Base-by-base conservation (phyloP, 1,140 invertebrate species). In the Pristionchus pacificus region DNA sequence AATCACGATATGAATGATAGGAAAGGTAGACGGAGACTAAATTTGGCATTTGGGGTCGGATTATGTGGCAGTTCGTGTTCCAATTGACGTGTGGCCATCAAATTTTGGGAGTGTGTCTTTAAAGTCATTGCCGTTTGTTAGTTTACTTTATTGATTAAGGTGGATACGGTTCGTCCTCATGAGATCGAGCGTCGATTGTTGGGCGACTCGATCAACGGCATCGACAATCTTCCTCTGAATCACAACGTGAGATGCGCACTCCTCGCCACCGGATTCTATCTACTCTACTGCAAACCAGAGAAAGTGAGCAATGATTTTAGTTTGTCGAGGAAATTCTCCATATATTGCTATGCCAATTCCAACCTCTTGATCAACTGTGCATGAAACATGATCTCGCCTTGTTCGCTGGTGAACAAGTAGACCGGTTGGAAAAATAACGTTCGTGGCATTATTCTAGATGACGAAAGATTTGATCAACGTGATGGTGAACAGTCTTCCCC, bases 191-290 rank as follows among this genome's bases (percentile, higher is more conserved):
- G 68, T n/a, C 38, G 68, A 6, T 31, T 82, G n/a, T 68, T 82
- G 25, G 82, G 78, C 1, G 59, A 64, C 1, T 29, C 80, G 28
- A 55, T 59, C 2, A 57, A 66, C 2, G 72, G 75, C 2, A 70
- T 83, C 15, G 74, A 72, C n/a, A 69, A 68, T 33, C 67, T 83
- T 79, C 77, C 82, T 78, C 14, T 87, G 82, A 83, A 74, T 67
- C 83, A 83, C 71, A 84, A 83, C 73, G 77, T 84, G 58, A 70
- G 80, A 19, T 77, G 73, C 28, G 67, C 82, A 3, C 74, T 80
- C 1, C 65, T 82, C 1, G 67, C 78, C 14, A 65, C 81, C 14
- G 75, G 80, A 19, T 76, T 80, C 71, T 82, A 78, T 65, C 29
- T 82, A 10, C 64, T 83, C 15, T 65, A 83, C 65, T 80, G 80